phyloP scores from a whole-genome alignment of 2,888 invertebrate genomes.

The Rhodophaea formosa region DNA sequence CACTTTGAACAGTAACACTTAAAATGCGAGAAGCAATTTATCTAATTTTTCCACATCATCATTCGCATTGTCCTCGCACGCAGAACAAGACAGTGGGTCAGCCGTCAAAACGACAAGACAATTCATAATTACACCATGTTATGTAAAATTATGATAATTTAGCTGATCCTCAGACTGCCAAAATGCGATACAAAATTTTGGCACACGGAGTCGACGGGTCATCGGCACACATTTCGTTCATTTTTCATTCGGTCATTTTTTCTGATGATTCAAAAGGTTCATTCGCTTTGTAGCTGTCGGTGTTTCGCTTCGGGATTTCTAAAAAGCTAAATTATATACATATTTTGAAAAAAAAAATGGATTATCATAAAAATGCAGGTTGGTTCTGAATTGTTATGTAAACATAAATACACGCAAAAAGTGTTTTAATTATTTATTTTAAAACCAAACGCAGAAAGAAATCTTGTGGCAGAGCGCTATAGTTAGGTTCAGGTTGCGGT shows the following conservation, averaged over 20 bases:
- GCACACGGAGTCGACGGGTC: slow-evolving; percentile 9
- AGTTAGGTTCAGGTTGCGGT: too few species aligned
- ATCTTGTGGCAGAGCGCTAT: too few species aligned
- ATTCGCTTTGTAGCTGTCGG: neutral
- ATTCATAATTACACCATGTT: slow-evolving; percentile 8
- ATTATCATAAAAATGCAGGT: too few species aligned
- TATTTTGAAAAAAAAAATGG: too few species aligned
- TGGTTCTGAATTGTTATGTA: too few species aligned
- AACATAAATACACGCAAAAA: too few species aligned
- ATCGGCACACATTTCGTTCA: slow-evolving; percentile 14
- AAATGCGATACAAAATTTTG: slow-evolving; percentile 11
- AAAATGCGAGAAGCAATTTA: neutral
- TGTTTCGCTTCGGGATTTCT: neutral
- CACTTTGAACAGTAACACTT: too few species aligned
- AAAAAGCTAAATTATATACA: neutral
- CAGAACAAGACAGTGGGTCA: slow-evolving; percentile 8
- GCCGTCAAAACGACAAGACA: neutral
- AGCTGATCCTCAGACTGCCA: neutral
- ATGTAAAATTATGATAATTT: slow-evolving; percentile 15
- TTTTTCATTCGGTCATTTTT: slow-evolving; percentile 15
- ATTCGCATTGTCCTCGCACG: neutral
- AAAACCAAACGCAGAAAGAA: too few species aligned
- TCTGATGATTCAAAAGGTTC: slow-evolving; percentile 16
- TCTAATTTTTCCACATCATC: neutral
- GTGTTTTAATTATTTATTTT: too few species aligned